Conservation (phyloP, 2,797 vertebrate genomes). For the Periophthalmus magnuspinnatus region DNA sequence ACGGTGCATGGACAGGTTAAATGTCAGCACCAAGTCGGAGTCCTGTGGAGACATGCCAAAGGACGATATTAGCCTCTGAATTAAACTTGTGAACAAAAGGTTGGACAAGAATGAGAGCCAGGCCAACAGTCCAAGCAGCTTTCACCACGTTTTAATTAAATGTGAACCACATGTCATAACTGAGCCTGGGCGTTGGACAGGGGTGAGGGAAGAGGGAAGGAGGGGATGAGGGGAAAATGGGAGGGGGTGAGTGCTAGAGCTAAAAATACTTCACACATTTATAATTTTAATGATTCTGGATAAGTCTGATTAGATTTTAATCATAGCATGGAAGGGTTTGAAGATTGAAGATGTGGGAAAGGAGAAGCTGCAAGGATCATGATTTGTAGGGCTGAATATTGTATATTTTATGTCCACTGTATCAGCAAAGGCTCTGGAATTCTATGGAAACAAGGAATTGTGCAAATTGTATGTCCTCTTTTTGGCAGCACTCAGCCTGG, state of each 20-base stretch:
- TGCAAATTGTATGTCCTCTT: neutral
- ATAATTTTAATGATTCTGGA: conserved; percentile 35
- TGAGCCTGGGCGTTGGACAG: neutral
- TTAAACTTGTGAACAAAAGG: conserved; percentile 32
- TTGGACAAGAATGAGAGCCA: conserved; percentile 8
- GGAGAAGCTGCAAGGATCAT: conserved; percentile 3
- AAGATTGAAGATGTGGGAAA: conserved; percentile 79
- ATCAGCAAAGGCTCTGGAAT: neutral
- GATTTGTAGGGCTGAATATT: neutral
- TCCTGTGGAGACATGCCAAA: conserved; percentile 80
- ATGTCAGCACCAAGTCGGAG: conserved; percentile 97
- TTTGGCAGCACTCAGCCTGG: neutral
- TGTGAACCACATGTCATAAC: conserved; percentile 28
- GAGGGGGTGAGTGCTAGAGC: conserved; percentile 20
- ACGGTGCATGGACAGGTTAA: conserved; percentile 99
- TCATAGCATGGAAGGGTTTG: conserved; percentile 84
- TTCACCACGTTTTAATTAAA: conserved; percentile 47
- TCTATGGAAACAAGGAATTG: neutral
- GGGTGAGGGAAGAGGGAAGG: neutral
- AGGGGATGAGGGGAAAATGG: neutral
- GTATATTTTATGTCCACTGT: neutral
- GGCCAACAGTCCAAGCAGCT: conserved; percentile 29
- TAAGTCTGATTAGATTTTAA: conserved; percentile 49
- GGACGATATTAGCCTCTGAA: conserved; percentile 26
- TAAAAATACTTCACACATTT: conserved; percentile 49